phyloP scores from a whole-genome alignment of 2,888 invertebrate species.

The Phania funesta region DNA sequence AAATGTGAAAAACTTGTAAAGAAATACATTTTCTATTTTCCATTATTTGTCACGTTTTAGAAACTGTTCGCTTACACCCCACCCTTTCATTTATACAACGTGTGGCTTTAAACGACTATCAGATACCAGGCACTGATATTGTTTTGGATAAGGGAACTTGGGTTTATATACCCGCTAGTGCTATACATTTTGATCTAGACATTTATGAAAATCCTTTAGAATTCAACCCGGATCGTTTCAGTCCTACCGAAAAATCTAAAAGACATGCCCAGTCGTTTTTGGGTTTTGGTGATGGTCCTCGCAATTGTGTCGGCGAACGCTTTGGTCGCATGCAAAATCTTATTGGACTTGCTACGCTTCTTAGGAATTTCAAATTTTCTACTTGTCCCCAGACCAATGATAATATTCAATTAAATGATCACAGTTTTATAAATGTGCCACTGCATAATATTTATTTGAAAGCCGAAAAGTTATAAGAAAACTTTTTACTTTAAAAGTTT shows the following conservation, averaged over 20 bases:
- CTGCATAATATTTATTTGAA: conserved; percentile 67
- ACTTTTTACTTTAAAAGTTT: no score
- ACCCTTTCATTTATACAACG: conserved; percentile 77
- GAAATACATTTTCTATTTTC: background rate
- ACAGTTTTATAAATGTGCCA: conserved; percentile 65
- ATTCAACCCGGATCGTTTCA: conserved; percentile 81
- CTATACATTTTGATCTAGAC: conserved; percentile 80
- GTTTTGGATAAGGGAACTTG: conserved; percentile 75
- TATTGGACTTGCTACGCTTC: conserved; percentile 74
- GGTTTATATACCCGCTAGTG: conserved; percentile 76
- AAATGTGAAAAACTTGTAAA: background rate
- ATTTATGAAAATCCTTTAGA: conserved; percentile 79
- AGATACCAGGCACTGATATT: conserved; percentile 73
- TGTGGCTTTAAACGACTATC: conserved; percentile 74
- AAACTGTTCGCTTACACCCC: conserved; percentile 75
- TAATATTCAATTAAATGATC: conserved; percentile 64
- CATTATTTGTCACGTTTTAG: background rate
- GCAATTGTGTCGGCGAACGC: conserved; percentile 76
- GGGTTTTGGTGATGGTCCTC: conserved; percentile 78
- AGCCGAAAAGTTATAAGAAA: conserved; percentile 63
- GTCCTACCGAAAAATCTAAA: conserved; percentile 70
- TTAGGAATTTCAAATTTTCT: conserved; percentile 71
- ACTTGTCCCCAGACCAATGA: conserved; percentile 60
- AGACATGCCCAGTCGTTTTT: conserved; percentile 77
- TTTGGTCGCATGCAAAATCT: conserved; percentile 76